Base-by-base conservation (phyloP, 2,113 vertebrate species). In the Otolemur garnettii region DNA sequence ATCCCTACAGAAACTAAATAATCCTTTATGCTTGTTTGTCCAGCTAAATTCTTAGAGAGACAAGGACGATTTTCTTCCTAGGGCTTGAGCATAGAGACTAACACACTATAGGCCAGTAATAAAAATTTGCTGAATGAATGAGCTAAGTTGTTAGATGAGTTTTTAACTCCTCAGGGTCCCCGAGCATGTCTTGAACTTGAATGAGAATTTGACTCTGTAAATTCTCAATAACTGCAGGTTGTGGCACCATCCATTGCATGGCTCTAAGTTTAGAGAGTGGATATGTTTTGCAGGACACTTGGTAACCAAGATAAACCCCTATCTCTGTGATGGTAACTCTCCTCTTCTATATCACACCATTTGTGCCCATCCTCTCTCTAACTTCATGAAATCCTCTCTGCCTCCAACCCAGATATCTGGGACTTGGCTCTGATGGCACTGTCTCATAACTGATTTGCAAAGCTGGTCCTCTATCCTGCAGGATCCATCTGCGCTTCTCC, bases 401-500 rank as follows among this genome's bases (percentile, higher is more conserved):
- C 38, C 78, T 35, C 3, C 8, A 83, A 59, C 86, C 77, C 75
- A 57, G 38, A 57, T 22, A 14, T 14, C n/a, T 64, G 28, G 62
- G 8, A 22, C 35, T 66, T 59, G 80, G 66, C 68, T 96, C 89
- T 53, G 45, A 72, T 19, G 3, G 35, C 17, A 28, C 79, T 66
- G 5, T 84, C 93, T 91, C 66, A 64, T 66, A 71, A 74, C 0
- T 77, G 89, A 80, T 62, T 90, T 84, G 64, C 83, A 92, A 75
- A 81, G 55, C 93, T 90, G 87, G n/a, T 93, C 59, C 11, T 82
- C 30, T 45, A 8, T 35, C 74, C 75, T 57, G 55, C 12, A 22
- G 83, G 91, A 69, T 87, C 80, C 93, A 93, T 96, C 97, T 96
- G 96, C 42, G 87, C 83, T 7, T 71, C 28, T 53, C 81, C 66